Evolutionary conservation across 2,888 invertebrate genomes (phyloP).

Genomic region (Pogonocherus hispidulus): DNA sequence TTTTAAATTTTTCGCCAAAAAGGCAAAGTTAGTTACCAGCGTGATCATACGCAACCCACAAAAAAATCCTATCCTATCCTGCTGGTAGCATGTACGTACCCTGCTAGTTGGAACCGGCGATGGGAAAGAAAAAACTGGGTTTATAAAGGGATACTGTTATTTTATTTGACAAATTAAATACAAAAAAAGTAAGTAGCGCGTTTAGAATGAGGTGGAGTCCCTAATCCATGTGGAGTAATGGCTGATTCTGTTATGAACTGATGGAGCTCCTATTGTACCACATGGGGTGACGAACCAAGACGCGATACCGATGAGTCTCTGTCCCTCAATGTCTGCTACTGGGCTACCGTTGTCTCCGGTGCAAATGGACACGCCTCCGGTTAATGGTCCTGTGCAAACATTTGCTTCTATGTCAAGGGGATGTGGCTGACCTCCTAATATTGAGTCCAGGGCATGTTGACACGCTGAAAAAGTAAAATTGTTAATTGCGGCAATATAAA

Average conservation of each 20-base stretch:
- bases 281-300: constrained; percentile 73
- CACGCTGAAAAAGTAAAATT: constrained; percentile 9
- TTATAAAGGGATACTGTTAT: neutral
- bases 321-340: constrained; percentile 57
- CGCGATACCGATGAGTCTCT: constrained; percentile 69
- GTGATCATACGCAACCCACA: no score
- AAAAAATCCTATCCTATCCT: no score
- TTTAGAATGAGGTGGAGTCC: neutral
- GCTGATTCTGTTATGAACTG: constrained; percentile 72
- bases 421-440: neutral
- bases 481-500: no score
- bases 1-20: no score
- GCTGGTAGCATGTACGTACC: no score
- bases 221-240: constrained; percentile 56
- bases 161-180: neutral
- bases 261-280: constrained; percentile 70
- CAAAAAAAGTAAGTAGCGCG: neutral
- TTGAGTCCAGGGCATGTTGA: constrained; percentile 1
- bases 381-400: constrained; percentile 71
- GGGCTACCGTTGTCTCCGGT: constrained; percentile 73
- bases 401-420: constrained; percentile 62
- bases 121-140: no score
- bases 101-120: no score
- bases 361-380: constrained; percentile 71
- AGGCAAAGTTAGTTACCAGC: no score